Conservation (phyloP, 2,113 vertebrate genomes). For the Todiramphus saurophagus region DNA sequence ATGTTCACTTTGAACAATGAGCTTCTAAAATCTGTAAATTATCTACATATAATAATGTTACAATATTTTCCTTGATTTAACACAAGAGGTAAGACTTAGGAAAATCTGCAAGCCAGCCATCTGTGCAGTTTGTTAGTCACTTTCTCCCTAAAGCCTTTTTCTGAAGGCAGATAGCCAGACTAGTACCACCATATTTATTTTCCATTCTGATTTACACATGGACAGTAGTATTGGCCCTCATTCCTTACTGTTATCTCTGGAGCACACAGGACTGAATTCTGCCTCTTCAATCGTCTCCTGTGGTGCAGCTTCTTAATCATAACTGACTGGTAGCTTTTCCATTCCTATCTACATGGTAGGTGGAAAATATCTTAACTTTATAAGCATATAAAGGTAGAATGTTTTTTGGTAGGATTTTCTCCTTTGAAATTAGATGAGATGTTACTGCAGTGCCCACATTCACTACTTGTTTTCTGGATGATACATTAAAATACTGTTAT, state of each 20-base stretch:
- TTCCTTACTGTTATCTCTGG: background rate
- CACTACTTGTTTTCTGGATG: background rate
- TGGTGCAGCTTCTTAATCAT: background rate
- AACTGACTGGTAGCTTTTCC: background rate
- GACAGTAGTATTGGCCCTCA: background rate
- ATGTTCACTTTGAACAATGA: background rate
- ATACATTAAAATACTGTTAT: background rate
- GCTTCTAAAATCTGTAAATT: background rate
- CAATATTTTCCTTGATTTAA: background rate
- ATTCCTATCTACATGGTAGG: background rate
- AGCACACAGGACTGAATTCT: background rate
- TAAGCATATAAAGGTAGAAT: background rate
- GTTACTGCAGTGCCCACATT: background rate
- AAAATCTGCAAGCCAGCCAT: background rate
- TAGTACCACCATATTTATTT: background rate
- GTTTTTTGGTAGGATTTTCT: background rate
- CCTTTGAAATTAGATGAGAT: background rate
- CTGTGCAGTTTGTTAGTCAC: background rate
- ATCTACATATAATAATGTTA: background rate
- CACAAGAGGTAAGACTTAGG: background rate
- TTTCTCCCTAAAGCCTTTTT: background rate
- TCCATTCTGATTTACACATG: background rate
- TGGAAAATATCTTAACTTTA: background rate
- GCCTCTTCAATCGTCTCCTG: background rate
- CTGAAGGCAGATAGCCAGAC: background rate